Evolutionary conservation across 1,140 invertebrate species (phyloP).

Genomic region (Liolophura sinensis): DNA sequence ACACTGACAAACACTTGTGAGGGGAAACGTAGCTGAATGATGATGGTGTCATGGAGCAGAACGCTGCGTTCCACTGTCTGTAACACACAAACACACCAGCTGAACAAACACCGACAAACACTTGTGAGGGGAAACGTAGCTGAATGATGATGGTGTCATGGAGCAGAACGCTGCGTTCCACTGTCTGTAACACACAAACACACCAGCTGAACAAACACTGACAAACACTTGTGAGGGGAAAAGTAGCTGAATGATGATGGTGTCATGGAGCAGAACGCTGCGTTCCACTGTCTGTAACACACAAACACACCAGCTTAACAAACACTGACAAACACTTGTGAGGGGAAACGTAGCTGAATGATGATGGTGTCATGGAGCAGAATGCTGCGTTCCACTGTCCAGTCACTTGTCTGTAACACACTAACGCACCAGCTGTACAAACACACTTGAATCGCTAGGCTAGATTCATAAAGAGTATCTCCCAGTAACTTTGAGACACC

Average conservation of each 20-base stretch:
- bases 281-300: slow-evolving; percentile 29
- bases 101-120: too few relatives aligned
- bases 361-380: slow-evolving; percentile 43
- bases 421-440: slow-evolving; percentile 3
- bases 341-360: slow-evolving; percentile 52
- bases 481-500: too few relatives aligned
- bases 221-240: slow-evolving; percentile 33
- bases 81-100: too few relatives aligned
- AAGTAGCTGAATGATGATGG: slow-evolving; percentile 53
- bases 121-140: slow-evolving; percentile 47
- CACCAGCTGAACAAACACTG: slow-evolving; percentile 7
- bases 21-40: slow-evolving; percentile 55
- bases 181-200: slow-evolving; percentile 27
- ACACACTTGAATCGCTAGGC: slow-evolving; percentile 36
- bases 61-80: slow-evolving; percentile 41
- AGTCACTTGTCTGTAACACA: slow-evolving; percentile 46
- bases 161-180: slow-evolving; percentile 42
- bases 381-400: slow-evolving; percentile 44
- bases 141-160: slow-evolving; percentile 49
- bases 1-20: not conserved
- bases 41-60: slow-evolving; percentile 37
- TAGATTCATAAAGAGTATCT: too few relatives aligned
- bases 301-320: too few relatives aligned
- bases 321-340: too few relatives aligned
- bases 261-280: slow-evolving; percentile 39